Percentiles rank a stretch among this genome's conserved stretches.
phyloP scores from a whole-genome alignment of 2,113 vertebrate species.

The Thunnus maccoyii region DNA sequence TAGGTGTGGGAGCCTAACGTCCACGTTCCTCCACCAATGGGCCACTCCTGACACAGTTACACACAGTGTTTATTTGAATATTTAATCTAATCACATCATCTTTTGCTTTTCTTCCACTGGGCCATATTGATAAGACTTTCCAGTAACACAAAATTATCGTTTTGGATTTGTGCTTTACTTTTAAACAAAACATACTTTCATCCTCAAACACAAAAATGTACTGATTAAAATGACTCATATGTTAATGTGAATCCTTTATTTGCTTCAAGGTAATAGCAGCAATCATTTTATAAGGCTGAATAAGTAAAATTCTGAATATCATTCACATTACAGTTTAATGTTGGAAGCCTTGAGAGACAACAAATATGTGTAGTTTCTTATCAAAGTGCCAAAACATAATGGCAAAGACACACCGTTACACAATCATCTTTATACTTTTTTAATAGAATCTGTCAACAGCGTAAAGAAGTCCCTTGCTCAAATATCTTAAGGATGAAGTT shows the following conservation, averaged over 20 bases:
- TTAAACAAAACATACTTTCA: background rate
- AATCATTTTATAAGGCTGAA: background rate
- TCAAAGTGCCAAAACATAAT: background rate
- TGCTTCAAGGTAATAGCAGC: background rate
- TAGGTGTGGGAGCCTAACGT: constrained; percentile 94
- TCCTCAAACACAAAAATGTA: constrained; percentile 4
- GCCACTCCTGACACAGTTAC: constrained; percentile 91
- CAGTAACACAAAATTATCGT: background rate
- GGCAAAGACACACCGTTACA: background rate
- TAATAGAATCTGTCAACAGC: background rate
- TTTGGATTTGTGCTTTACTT: background rate
- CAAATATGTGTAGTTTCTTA: background rate
- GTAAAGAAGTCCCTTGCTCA: background rate
- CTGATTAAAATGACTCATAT: constrained; percentile 8
- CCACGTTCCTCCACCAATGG: constrained; percentile 94
- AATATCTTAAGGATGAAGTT: background rate
- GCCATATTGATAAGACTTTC: background rate
- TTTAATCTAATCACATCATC: background rate
- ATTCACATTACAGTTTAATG: background rate
- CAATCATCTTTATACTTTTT: background rate
- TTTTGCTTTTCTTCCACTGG: background rate
- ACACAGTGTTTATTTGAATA: constrained; percentile 17
- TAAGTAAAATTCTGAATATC: background rate
- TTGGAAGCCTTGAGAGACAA: background rate
- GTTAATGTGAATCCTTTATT: constrained; percentile 2